Evolutionary conservation across 2,888 invertebrate genomes (phyloP).

Genomic region (Carabus problematicus): DNA sequence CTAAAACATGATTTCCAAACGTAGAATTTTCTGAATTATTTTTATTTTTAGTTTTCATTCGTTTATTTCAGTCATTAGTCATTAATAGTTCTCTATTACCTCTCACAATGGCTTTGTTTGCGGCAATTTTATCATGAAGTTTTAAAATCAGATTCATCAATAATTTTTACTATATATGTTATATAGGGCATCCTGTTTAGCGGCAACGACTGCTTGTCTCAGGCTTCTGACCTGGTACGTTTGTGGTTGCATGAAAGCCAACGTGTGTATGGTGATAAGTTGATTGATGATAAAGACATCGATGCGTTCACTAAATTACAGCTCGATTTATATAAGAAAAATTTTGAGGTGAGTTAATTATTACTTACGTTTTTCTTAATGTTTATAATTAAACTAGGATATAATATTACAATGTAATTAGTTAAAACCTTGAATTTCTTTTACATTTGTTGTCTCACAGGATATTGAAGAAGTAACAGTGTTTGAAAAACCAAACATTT

Average conservation of each 20-base stretch:
- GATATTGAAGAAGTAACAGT: slow-evolving; percentile 89
- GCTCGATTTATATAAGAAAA: slow-evolving; percentile 89
- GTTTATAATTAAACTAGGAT: no score
- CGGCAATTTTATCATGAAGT: no score
- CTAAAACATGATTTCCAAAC: no score
- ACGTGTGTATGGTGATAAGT: slow-evolving; percentile 92
- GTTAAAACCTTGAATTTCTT: no score
- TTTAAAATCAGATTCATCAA: no score
- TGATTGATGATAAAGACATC: slow-evolving; percentile 90
- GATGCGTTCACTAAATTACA: slow-evolving; percentile 89
- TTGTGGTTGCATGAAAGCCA: slow-evolving; percentile 95
- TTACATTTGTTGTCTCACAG: slow-evolving; percentile 57
- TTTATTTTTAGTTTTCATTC: slow-evolving; percentile 25
- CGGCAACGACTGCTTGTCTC: slow-evolving; percentile 83
- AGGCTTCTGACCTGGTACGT: slow-evolving; percentile 82
- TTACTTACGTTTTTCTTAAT: neutral
- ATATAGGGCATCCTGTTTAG: slow-evolving; percentile 89
- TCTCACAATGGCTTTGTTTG: no score
- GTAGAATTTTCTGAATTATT: no score
- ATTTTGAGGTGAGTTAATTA: slow-evolving; percentile 73
- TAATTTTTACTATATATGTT: no score
- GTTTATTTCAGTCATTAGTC: no score
- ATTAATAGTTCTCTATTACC: no score
- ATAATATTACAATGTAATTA: no score
- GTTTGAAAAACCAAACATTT: slow-evolving; percentile 88